Base-by-base conservation (phyloP, 2,888 invertebrate species). In the Schizotus pectinicornis region DNA sequence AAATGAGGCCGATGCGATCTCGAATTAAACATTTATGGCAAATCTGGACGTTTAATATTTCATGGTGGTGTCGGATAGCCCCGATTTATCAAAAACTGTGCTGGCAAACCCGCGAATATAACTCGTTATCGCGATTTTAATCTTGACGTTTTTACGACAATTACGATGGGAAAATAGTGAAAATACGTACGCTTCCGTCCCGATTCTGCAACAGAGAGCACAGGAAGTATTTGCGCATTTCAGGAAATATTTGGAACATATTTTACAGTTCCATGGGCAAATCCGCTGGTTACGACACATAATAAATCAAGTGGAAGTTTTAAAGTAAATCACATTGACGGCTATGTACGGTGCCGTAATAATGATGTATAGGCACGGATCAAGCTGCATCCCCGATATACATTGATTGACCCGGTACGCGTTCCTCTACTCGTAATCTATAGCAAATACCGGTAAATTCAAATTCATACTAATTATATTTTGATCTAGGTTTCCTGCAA, bases 261-360 rank as follows among this genome's bases (percentile, higher is more conserved):
- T 56, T 56, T 56, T 43, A 41, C 49, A 56, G 42, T 56, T 49
- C 55, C 49, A 56, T 49, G 55, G 36, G 55, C 55, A 56, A 56
- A 56, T 56, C 49, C 55, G 55, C 49, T 56, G 55, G 42, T 37
- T 48, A 31, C 55, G 55, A 56, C 55, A 56, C 55, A 48, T 56
- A 56, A 56, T 56, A 56, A 56, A 56, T 56, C 55, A 56, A 49
- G 55, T 48, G 55, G 55, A 56, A 56, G 55, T 56, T 56, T 56
- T 56, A 56, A 56, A 56, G 55, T 56, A 56, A 56, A 56, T 56
- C 55, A 56, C 55, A 56, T 49, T 42, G 49, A 56, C 55, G 43
- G 55, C 31, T 47, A 56, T 56, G 55, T 49, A 56, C 48, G 49
- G 13, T 56, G 55, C 49, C 55, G 55, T 56, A 56, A 56, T 56